phyloP scores from a whole-genome alignment of 2,797 vertebrate species.

The Echiichthys vipera region DNA sequence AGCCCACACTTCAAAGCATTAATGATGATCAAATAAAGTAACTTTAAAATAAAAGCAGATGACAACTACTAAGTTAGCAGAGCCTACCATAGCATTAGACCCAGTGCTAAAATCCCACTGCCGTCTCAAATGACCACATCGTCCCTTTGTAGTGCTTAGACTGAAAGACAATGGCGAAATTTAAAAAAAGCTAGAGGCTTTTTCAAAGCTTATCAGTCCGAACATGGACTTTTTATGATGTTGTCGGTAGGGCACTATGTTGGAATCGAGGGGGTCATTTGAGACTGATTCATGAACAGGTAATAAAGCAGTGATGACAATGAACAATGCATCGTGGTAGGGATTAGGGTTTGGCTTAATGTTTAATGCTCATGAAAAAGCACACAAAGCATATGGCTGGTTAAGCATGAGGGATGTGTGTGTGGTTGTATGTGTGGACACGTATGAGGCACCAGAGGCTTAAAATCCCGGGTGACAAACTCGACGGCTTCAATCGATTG shows the following conservation, averaged over 20 bases:
- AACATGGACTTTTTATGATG: not conserved
- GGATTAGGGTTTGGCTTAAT: slow-evolving; percentile 53
- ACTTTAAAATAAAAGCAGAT: slow-evolving; percentile 66
- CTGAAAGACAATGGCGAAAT: not conserved
- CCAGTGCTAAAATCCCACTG: slow-evolving; percentile 48
- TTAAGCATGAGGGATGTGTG: slow-evolving; percentile 60
- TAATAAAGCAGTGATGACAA: slow-evolving; percentile 66
- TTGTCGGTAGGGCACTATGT: not conserved
- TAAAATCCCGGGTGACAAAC: not conserved
- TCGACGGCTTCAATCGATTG: not conserved
- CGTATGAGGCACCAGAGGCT: not conserved
- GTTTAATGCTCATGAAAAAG: slow-evolving; percentile 62
- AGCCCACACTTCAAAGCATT: slow-evolving; percentile 76
- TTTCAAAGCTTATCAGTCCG: not conserved
- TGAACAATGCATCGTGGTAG: slow-evolving; percentile 45
- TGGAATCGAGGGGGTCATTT: slow-evolving; percentile 51
- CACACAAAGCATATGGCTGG: slow-evolving; percentile 67
- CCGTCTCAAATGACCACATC: slow-evolving; percentile 68
- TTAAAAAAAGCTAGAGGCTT: not conserved
- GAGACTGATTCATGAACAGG: slow-evolving; percentile 59
- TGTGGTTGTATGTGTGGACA: not conserved
- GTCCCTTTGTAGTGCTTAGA: not conserved
- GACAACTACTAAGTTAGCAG: slow-evolving; percentile 61
- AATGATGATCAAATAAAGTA: slow-evolving; percentile 65
- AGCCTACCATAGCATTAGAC: slow-evolving; percentile 52